These are phyloP conservation scores for Bombycilla garrulus DNA, from an alignment of 2,113 vertebrate genomes.

Conservation along the genomic window DNA sequence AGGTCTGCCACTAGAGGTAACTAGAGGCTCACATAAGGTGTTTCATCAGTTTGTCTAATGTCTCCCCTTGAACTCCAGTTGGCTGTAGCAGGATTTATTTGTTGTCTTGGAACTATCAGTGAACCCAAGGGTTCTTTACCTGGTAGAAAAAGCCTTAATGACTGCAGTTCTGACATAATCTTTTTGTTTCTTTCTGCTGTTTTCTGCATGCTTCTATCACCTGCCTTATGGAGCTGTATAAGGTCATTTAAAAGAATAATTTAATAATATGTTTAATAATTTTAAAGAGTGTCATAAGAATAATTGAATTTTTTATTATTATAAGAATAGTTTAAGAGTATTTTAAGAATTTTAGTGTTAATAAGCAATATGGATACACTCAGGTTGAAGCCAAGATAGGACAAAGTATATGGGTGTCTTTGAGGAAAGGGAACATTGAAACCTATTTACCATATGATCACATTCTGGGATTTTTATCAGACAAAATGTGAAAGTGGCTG, in stretches of 20 bases:
- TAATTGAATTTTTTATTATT: neutral
- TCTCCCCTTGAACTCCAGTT: neutral
- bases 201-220: neutral
- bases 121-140: neutral
- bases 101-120: neutral
- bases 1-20: neutral
- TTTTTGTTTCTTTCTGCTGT: neutral
- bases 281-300: neutral
- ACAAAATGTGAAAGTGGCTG: neutral
- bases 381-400: neutral
- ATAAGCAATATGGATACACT: accelerated
- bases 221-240: neutral
- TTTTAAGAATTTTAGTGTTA: neutral
- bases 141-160: neutral
- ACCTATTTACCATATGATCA: neutral
- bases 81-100: neutral
- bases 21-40: neutral
- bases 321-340: too few species aligned
- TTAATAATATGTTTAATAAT: neutral
- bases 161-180: neutral
- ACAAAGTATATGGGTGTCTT: neutral
- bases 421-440: neutral
- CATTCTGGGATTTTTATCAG: neutral
- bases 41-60: neutral
- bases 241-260: neutral